These are phyloP conservation scores for Bathynomus jamesi DNA, from an alignment of 1,140 invertebrate genomes.

Conservation along the genomic window DNA sequence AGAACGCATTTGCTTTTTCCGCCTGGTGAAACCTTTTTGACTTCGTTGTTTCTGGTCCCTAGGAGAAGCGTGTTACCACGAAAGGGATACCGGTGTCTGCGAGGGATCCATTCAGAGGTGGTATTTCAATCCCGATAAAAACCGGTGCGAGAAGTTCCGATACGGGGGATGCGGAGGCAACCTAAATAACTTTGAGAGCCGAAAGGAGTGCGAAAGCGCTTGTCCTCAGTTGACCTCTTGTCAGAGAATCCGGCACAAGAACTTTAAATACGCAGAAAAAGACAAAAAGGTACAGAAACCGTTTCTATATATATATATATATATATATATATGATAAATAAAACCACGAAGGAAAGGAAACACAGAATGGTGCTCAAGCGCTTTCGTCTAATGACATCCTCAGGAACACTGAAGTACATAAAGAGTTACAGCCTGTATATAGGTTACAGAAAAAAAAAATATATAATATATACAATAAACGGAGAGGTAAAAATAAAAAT, in stretches of 20 bases:
- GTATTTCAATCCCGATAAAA: slow-evolving; percentile 67
- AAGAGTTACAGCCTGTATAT: no score
- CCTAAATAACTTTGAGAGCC: slow-evolving; percentile 79
- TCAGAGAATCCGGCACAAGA: slow-evolving; percentile 66
- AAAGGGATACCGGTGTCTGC: slow-evolving; percentile 54
- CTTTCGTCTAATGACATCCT: no score
- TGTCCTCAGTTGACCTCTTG: slow-evolving; percentile 57
- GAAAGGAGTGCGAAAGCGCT: slow-evolving; percentile 57
- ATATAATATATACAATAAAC: no score
- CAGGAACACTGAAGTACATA: no score
- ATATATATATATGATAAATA: no score
- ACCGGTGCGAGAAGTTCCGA: slow-evolving; percentile 61
- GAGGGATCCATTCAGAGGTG: slow-evolving; percentile 48
- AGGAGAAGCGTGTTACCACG: slow-evolving; percentile 75
- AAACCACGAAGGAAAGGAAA: no score
- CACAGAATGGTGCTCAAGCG: no score
- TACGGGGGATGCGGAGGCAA: slow-evolving; percentile 69
- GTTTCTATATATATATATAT: no score
- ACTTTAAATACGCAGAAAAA: slow-evolving; percentile 57
- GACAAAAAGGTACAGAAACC: slow-evolving; percentile 62
- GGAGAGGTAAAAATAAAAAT: no score
- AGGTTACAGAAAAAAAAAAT: no score
- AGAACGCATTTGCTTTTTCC: no score
- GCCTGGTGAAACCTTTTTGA: no score
- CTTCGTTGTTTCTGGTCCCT: background rate